A percentile compares a stretch with the other conserved stretches of the same genome.
phyloP scores from a whole-genome alignment of 2,797 vertebrate genomes.

The Fundulus diaphanus region DNA sequence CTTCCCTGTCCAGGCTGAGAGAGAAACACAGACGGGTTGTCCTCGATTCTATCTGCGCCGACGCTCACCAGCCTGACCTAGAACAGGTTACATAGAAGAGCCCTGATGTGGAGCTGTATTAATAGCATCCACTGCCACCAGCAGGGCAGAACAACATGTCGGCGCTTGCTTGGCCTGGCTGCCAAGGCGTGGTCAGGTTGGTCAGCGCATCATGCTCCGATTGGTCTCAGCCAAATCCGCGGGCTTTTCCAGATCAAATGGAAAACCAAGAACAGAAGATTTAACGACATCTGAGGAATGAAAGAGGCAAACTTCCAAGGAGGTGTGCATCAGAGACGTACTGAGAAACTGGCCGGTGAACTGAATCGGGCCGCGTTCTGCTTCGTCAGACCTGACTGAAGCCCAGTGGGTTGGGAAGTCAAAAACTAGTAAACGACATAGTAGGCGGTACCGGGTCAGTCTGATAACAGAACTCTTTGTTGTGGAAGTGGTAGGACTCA shows the following conservation, averaged over 20 bases:
- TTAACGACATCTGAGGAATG: neutral
- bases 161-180: slow-evolving; percentile 33
- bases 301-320: neutral
- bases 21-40: neutral
- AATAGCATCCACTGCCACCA: neutral
- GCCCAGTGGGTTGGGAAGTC: neutral
- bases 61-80: neutral
- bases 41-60: neutral
- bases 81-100: neutral
- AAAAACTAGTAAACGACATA: neutral
- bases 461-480: neutral
- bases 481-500: neutral
- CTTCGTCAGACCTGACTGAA: neutral
- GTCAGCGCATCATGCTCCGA: too few relatives aligned
- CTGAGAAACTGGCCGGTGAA: neutral
- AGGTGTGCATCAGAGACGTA: too few relatives aligned
- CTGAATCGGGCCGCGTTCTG: too few relatives aligned
- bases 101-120: neutral
- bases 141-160: slow-evolving; percentile 22
- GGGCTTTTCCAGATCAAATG: neutral
- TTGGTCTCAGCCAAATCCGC: too few relatives aligned
- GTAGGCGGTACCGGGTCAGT: too few relatives aligned
- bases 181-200: slow-evolving; percentile 39
- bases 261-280: neutral
- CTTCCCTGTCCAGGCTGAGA: neutral